These are phyloP conservation scores for Platycheirus albimanus DNA, from an alignment of 2,888 invertebrate genomes.

Conservation along the genomic window DNA sequence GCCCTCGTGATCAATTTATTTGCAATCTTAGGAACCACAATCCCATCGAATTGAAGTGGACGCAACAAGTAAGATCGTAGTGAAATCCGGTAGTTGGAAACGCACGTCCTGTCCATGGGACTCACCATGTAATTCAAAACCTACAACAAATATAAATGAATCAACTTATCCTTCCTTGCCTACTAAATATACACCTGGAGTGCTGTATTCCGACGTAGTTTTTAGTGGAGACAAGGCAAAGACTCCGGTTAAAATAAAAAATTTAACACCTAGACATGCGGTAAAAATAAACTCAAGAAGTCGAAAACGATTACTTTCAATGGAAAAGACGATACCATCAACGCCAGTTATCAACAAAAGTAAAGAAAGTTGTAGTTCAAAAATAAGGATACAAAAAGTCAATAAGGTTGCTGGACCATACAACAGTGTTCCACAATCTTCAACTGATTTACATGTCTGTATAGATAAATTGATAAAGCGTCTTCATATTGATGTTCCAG, in stretches of 20 bases:
- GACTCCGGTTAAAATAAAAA: constrained; percentile 30
- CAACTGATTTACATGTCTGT: constrained; percentile 26
- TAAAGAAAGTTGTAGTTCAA: background rate
- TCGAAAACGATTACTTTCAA: constrained; percentile 20
- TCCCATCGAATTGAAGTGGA: background rate
- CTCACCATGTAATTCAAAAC: background rate
- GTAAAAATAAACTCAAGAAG: constrained; percentile 19
- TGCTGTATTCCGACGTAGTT: constrained; percentile 56
- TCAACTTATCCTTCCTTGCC: constrained; percentile 11
- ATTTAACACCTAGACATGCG: constrained; percentile 31
- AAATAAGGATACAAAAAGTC: background rate
- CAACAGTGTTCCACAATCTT: background rate
- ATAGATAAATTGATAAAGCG: constrained; percentile 18
- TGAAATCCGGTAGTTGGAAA: constrained; percentile 58
- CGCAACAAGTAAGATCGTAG: background rate
- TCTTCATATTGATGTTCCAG: constrained; percentile 39
- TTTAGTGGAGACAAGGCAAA: constrained; percentile 46
- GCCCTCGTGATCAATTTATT: background rate
- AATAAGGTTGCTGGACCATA: background rate
- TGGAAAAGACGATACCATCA: background rate
- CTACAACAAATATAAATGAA: background rate
- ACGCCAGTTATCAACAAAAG: background rate
- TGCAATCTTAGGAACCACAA: constrained; percentile 24
- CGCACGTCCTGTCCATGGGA: background rate
- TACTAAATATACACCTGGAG: constrained; percentile 28